Evolutionary conservation across 2,888 invertebrate genomes (phyloP).

Genomic region (Pyrocoelia pectoralis): DNA sequence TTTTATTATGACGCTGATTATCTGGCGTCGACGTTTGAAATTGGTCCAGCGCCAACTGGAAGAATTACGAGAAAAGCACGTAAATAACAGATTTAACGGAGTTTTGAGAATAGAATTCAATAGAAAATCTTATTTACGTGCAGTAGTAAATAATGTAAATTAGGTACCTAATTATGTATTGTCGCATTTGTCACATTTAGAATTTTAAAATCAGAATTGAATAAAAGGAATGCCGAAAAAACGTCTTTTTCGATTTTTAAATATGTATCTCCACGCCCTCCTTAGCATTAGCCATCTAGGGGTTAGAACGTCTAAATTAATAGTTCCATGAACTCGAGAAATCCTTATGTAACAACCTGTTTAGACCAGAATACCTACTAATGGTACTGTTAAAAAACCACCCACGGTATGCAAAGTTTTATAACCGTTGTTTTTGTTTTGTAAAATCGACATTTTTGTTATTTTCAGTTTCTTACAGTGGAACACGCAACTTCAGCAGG

Average conservation of each 20-base stretch:
- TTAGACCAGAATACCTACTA: conserved; percentile 21
- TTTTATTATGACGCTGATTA: conserved; percentile 20
- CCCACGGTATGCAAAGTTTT: conserved; percentile 20
- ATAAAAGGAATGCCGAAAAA: conserved; percentile 23
- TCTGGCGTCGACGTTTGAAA: conserved; percentile 8
- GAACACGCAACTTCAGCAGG: too few relatives aligned
- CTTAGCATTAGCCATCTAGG: neutral
- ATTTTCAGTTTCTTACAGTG: too few relatives aligned
- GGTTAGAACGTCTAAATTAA: neutral
- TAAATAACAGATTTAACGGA: conserved; percentile 3
- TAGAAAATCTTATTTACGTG: neutral
- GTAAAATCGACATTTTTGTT: too few relatives aligned
- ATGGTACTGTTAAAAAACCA: conserved; percentile 24
- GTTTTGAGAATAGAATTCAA: neutral
- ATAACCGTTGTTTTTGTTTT: conserved; percentile 16
- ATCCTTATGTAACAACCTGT: conserved; percentile 12
- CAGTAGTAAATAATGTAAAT: neutral
- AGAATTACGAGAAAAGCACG: conserved; percentile 4
- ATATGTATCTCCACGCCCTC: neutral
- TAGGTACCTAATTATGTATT: neutral
- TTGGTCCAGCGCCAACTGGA: conserved; percentile 12
- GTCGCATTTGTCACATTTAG: conserved; percentile 12
- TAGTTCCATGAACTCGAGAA: neutral
- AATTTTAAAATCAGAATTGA: conserved; percentile 26
- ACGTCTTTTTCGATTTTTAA: neutral